These are phyloP conservation scores for Cotesia glomerata DNA, from an alignment of 1,140 invertebrate species.

Conservation along the genomic window DNA sequence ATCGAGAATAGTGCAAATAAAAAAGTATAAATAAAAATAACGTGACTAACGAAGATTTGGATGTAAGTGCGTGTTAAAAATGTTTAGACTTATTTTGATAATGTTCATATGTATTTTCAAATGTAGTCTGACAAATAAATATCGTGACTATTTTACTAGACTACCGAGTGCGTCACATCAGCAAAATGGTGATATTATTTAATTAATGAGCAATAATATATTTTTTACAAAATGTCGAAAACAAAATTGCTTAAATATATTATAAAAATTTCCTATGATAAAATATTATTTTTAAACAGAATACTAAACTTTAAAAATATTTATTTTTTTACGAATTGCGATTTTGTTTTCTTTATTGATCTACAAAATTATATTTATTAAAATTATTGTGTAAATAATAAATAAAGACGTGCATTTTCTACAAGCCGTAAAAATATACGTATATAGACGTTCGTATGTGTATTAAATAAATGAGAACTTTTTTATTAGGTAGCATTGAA, in stretches of 20 bases:
- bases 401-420: background rate
- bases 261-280: no score
- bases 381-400: background rate
- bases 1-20: background rate
- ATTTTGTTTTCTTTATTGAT: constrained; percentile 1
- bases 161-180: background rate
- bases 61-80: background rate
- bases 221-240: background rate
- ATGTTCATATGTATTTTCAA: background rate
- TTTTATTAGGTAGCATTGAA: no score
- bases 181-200: background rate
- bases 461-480: no score
- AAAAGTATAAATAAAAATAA: background rate
- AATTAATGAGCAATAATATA: background rate
- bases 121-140: background rate
- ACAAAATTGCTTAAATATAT: background rate
- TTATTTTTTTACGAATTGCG: background rate
- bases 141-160: constrained; percentile 1
- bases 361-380: background rate
- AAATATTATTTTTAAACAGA: no score
- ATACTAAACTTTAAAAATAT: background rate
- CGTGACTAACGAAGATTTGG: background rate
- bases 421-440: background rate
- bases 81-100: background rate
- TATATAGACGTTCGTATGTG: background rate